Evolutionary conservation across 2,888 invertebrate genomes (phyloP).

Genomic region (Eudemis profundana): DNA sequence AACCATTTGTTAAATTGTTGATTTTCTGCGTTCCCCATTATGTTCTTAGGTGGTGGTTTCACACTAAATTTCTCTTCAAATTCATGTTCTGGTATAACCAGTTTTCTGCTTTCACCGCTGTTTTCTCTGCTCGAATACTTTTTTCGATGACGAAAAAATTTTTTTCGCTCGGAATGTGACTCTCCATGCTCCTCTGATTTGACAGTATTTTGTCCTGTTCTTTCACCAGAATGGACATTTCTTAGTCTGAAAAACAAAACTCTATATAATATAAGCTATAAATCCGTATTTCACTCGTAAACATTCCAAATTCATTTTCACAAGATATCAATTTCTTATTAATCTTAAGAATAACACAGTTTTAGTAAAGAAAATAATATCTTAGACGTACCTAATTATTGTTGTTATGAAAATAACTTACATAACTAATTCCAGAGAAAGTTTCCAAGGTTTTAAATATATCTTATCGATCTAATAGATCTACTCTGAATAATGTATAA

Average conservation of each 20-base stretch:
- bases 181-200: slow-evolving; percentile 55
- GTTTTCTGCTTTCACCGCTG: slow-evolving; percentile 57
- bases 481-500: no score
- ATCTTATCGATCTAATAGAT: no score
- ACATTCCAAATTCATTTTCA: no score
- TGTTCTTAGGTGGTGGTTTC: slow-evolving; percentile 75
- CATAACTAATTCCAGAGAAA: no score
- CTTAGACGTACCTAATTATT: no score
- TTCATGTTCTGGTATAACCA: slow-evolving; percentile 85
- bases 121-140: slow-evolving; percentile 61
- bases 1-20: slow-evolving; percentile 73
- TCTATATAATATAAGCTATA: no score
- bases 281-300: no score
- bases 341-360: no score
- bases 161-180: slow-evolving; percentile 62
- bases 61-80: slow-evolving; percentile 86
- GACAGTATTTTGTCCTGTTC: slow-evolving; percentile 59
- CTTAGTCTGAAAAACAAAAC: slow-evolving; percentile 62
- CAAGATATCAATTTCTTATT: no score
- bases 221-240: slow-evolving; percentile 73
- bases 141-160: slow-evolving; percentile 78
- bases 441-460: no score
- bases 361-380: no score
- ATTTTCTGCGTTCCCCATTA: slow-evolving; percentile 51
- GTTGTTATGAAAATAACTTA: no score